A percentile compares a stretch with the other conserved stretches of the same genome.
Evolutionary conservation across 2,113 vertebrate genomes (phyloP).

Genomic region (Motacilla tschutschensis): DNA sequence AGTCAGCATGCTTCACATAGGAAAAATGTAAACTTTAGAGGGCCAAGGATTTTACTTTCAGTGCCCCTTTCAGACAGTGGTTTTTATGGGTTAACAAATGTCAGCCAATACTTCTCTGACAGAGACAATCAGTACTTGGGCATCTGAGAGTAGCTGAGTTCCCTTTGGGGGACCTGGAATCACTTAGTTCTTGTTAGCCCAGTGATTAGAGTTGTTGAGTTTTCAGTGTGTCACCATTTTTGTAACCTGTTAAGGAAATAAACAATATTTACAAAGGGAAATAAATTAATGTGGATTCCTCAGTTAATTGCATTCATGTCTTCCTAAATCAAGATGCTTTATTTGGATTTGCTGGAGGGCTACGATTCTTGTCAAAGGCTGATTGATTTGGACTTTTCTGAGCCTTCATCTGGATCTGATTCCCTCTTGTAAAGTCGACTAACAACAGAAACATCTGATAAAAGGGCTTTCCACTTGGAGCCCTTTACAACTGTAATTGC

Average conservation of each 20-base stretch:
- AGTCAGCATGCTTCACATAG: conserved; percentile 51
- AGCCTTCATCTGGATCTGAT: conserved; percentile 65
- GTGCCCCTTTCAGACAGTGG: conserved; percentile 25
- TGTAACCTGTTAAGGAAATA: conserved; percentile 64
- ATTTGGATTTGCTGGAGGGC: conserved; percentile 55
- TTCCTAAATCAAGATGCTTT: conserved; percentile 57
- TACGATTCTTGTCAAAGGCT: conserved; percentile 47
- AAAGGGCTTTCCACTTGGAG: conserved; percentile 28
- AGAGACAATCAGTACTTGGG: background rate
- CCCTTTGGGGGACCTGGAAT: conserved; percentile 42
- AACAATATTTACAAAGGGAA: conserved; percentile 59
- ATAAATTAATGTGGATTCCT: conserved; percentile 54
- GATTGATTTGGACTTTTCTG: conserved; percentile 55
- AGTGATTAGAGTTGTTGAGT: conserved; percentile 40
- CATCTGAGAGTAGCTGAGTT: conserved; percentile 1
- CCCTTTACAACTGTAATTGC: conserved; percentile 30
- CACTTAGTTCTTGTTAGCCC: conserved; percentile 46
- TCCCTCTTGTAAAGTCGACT: conserved; percentile 16
- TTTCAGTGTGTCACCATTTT: conserved; percentile 61
- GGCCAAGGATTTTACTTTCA: conserved; percentile 27
- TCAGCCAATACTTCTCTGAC: conserved; percentile 11
- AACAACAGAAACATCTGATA: conserved; percentile 50
- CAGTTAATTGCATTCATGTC: conserved; percentile 53
- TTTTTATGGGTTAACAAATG: conserved; percentile 38
- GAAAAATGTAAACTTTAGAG: conserved; percentile 39